Evolutionary conservation across 2,113 vertebrate genomes (phyloP), one percentile per base, ranked within the genome.

Genomic region (Ageneiosus marmoratus): DNA sequence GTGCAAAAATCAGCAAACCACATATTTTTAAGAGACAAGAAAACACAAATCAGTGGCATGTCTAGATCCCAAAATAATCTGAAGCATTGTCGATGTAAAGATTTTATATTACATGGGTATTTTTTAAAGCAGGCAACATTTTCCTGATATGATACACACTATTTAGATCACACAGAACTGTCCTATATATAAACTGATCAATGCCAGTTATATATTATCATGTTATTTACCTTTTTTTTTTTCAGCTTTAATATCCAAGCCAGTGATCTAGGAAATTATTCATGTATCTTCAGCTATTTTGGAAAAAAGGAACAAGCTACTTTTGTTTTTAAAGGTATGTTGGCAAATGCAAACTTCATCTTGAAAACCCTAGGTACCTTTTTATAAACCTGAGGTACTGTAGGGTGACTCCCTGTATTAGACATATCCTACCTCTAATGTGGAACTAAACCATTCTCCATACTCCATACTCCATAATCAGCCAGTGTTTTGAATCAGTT

Each of bases 301-400:
- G 81, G 53, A 65, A 82, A 46, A 9, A 83, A 89, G 32, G 86
- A 87, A 53, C 81, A 84, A 81, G 86, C 87, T 20, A 85, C 86
- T 6, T 95, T 94, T 83, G 44, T 92, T 84, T 75, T 95, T 72
- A 53, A 86, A 89, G 92, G 94, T 95, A 91, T 11, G 76, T 2
- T 83, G 50, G n/a, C 20, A 58, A 79, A 72, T 13, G 24, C 27
- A 55, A 37, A 62, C 5, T 22, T 70, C 6, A 51, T 51, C 1
- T 74, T 73, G 18, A 29, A 73, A 1, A 11, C 1, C 8, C 20
- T 10, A 29, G 9, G 12, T 32, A 10, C 27, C 2, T 48, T 24
- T 62, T 62, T 12, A 29, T 65, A 65, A 65, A 34, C 20, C 62
- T 34, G 62, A 34, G 29, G 15, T 65, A 4, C 58, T 18, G 15